Conservation (phyloP, 2,888 invertebrate genomes). For the Magallana nippona region DNA sequence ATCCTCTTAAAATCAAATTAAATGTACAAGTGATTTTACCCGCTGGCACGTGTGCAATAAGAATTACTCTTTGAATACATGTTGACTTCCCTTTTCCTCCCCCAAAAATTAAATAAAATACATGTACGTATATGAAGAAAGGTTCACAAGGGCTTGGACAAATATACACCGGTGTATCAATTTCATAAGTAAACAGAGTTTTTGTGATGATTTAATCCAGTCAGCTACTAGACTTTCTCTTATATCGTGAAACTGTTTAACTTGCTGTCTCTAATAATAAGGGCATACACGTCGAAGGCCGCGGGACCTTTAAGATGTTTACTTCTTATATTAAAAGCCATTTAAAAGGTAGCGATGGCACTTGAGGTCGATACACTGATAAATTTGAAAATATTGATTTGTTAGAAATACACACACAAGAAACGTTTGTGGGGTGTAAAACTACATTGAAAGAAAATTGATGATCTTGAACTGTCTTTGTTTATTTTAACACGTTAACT, state of each 20-base stretch:
- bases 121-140: no score
- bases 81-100: no score
- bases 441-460: not conserved
- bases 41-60: no score
- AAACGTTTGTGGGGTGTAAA: not conserved
- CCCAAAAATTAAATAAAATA: no score
- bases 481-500: not conserved
- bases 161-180: not conserved
- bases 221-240: not conserved
- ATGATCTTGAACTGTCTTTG: not conserved
- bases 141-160: no score
- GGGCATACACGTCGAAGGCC: not conserved
- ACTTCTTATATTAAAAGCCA: conserved; percentile 20
- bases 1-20: no score
- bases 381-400: conserved; percentile 25
- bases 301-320: not conserved
- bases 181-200: conserved; percentile 6
- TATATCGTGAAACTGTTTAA: no score
- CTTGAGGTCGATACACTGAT: not conserved
- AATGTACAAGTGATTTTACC: no score
- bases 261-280: not conserved
- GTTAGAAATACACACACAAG: not conserved
- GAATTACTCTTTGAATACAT: no score
- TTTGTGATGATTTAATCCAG: not conserved
- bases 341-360: not conserved